A percentile compares a stretch with the other conserved stretches of the same genome.
phyloP scores from a whole-genome alignment of 1,140 invertebrate genomes.

The Aplysia californica region DNA sequence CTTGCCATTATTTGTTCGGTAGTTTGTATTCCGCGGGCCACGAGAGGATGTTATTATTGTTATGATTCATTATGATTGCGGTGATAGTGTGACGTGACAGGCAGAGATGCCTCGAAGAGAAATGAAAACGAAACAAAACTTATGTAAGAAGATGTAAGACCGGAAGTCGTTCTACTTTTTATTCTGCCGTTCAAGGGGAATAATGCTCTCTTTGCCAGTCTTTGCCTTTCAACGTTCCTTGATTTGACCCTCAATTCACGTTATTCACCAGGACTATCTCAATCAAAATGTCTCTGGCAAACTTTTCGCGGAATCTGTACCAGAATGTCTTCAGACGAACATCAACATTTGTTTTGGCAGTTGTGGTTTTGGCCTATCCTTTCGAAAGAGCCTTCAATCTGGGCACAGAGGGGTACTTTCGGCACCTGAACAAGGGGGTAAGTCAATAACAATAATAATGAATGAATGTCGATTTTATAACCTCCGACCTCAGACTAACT shows the following conservation, averaged over 20 bases:
- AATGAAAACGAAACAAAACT: neutral
- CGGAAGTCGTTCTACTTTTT: neutral
- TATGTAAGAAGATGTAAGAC: neutral
- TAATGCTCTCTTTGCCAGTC: neutral
- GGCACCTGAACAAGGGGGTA: conserved; percentile 18
- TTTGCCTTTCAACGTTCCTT: neutral
- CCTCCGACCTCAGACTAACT: too few relatives aligned
- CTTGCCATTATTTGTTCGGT: neutral
- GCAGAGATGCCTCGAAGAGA: too few relatives aligned
- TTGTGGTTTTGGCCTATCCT: conserved; percentile 16
- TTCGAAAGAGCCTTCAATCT: conserved; percentile 26
- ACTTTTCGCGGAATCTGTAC: neutral
- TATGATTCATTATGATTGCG: too few relatives aligned
- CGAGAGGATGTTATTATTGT: neutral
- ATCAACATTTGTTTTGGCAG: conserved; percentile 19
- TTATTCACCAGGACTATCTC: neutral
- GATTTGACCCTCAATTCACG: neutral
- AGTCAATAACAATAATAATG: neutral
- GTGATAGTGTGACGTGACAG: too few relatives aligned
- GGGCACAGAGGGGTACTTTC: conserved; percentile 3
- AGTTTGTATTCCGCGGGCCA: neutral
- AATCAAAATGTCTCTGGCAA: neutral
- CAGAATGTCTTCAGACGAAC: conserved; percentile 16
- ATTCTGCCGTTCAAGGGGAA: neutral
- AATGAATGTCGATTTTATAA: too few relatives aligned